phyloP scores from a whole-genome alignment of 2,113 vertebrate genomes.

The Ciconia maguari region DNA sequence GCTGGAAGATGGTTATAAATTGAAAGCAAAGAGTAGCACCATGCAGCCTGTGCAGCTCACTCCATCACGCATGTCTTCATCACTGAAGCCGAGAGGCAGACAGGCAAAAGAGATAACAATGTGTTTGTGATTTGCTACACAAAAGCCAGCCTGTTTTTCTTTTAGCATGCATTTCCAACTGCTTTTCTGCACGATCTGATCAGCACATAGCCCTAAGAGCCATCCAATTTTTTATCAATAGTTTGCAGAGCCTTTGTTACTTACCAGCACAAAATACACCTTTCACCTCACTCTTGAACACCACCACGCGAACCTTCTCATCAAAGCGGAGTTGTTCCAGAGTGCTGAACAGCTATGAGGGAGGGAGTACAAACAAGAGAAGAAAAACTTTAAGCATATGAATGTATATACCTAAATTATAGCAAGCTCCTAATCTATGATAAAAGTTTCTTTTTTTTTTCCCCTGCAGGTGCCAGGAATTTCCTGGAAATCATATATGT shows the following conservation, averaged over 20 bases:
- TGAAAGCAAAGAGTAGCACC: neutral
- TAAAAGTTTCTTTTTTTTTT: neutral
- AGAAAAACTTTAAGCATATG: neutral
- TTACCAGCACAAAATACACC: conserved; percentile 94
- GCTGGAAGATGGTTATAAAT: neutral
- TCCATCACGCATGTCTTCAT: neutral
- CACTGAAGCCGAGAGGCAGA: neutral
- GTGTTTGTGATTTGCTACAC: neutral
- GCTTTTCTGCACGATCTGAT: neutral
- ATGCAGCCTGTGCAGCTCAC: neutral
- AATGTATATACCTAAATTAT: neutral
- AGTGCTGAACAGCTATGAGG: conserved; percentile 78
- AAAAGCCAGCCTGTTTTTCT: neutral
- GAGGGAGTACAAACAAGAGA: neutral
- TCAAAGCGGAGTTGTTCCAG: conserved; percentile 80
- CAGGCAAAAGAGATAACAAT: neutral
- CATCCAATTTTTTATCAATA: neutral
- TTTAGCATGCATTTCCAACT: neutral
- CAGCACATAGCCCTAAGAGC: neutral
- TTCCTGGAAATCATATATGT: neutral
- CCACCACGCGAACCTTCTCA: conserved; percentile 77
- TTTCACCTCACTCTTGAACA: conserved; percentile 88
- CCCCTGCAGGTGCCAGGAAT: neutral
- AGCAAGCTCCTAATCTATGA: neutral
- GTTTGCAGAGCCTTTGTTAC: neutral